phyloP scores from a whole-genome alignment of 2,113 vertebrate species.

The Loxodonta africana region DNA sequence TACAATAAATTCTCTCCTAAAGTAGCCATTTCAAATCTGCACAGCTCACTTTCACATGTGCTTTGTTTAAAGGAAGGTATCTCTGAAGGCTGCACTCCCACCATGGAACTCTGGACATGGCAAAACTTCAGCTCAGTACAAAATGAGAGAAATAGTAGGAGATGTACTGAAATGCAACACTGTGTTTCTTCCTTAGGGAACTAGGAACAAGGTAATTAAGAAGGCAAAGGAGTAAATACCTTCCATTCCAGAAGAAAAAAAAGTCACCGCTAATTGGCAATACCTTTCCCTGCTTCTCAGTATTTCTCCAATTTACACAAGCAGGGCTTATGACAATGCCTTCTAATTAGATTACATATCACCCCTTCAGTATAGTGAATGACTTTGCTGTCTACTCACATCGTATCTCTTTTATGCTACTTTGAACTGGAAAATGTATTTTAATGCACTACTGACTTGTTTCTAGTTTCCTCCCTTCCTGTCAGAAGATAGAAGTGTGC shows the following conservation, averaged over 20 bases:
- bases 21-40: background rate
- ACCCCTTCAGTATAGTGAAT: background rate
- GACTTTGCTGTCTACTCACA: conserved; percentile 34
- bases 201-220: conserved; percentile 41
- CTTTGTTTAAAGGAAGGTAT: conserved; percentile 52
- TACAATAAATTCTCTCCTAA: background rate
- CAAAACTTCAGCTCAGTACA: conserved; percentile 1
- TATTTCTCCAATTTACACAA: conserved; percentile 43
- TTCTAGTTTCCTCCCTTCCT: conserved; percentile 39
- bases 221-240: background rate
- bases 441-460: conserved; percentile 49
- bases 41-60: conserved; percentile 12
- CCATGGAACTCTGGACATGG: background rate
- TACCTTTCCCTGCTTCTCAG: background rate
- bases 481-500: conserved; percentile 33
- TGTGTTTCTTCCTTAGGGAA: conserved; percentile 61
- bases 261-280: background rate
- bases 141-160: conserved; percentile 20
- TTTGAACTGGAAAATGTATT: conserved; percentile 67
- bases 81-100: background rate
- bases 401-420: conserved; percentile 32
- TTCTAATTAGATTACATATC: conserved; percentile 53
- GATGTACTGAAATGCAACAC: background rate
- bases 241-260: conserved; percentile 50
- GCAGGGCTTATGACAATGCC: background rate